These are phyloP conservation scores for Bombus impatiens DNA, from an alignment of 1,140 invertebrate genomes.

Conservation along the genomic window DNA sequence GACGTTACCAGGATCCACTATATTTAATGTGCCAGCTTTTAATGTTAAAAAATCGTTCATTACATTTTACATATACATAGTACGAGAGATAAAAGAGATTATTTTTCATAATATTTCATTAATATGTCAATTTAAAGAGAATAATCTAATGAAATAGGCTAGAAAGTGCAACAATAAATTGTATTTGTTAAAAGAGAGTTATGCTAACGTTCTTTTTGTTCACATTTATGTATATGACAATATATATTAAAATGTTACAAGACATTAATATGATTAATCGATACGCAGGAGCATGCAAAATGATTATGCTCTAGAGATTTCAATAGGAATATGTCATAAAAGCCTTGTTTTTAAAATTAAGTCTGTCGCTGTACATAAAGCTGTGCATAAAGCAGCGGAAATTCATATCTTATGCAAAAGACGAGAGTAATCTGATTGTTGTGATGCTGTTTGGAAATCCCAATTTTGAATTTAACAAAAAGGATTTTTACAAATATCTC, in stretches of 20 bases:
- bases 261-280: background rate
- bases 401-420: background rate
- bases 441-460: background rate
- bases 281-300: background rate
- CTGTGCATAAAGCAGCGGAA: background rate
- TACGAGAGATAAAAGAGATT: background rate
- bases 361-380: too few relatives aligned
- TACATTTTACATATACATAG: background rate
- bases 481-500: background rate
- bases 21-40: background rate
- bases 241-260: background rate
- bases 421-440: background rate
- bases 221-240: too few relatives aligned
- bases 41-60: background rate
- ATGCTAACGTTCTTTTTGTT: background rate
- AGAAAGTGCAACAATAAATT: background rate
- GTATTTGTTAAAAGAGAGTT: background rate
- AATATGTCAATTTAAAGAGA: background rate
- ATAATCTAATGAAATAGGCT: background rate
- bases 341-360: too few relatives aligned
- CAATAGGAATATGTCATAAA: too few relatives aligned
- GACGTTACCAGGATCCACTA: constrained; percentile 31
- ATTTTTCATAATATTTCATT: background rate
- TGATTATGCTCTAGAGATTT: too few relatives aligned
- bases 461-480: background rate